phyloP scores from a whole-genome alignment of 2,113 vertebrate species.

The Capreolus pygargus region DNA sequence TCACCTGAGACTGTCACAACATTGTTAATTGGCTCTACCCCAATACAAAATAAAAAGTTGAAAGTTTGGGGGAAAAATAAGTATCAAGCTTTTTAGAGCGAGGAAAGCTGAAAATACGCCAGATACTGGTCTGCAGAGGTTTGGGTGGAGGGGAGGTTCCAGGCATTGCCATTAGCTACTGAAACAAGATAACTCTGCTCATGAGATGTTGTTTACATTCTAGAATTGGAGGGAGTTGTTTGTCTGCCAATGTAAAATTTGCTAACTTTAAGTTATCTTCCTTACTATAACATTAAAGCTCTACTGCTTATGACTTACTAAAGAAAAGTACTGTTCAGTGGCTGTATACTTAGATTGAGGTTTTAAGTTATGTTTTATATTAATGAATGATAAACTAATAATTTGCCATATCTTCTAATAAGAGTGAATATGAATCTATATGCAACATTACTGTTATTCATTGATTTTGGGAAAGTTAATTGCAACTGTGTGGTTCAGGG shows the following conservation, averaged over 20 bases:
- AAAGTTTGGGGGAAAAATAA: neutral
- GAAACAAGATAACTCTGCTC: neutral
- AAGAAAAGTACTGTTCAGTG: neutral
- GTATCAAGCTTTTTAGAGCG: neutral
- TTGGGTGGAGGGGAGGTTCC: neutral
- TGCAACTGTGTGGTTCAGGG: constrained; percentile 87
- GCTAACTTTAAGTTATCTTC: constrained; percentile 14
- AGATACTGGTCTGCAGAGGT: neutral
- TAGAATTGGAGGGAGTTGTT: neutral
- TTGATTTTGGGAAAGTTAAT: constrained; percentile 84
- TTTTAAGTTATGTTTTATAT: constrained; percentile 32
- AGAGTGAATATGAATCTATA: constrained; percentile 73
- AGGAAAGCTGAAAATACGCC: neutral
- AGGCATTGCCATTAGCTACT: neutral
- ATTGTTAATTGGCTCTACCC: neutral
- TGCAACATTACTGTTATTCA: constrained; percentile 68
- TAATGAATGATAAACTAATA: neutral
- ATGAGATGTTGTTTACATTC: neutral
- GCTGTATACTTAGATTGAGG: neutral
- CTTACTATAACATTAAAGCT: neutral
- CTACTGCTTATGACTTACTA: neutral
- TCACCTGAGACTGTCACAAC: neutral
- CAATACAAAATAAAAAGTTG: neutral
- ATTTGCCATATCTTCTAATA: constrained; percentile 50
- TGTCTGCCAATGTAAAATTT: neutral